Conservation (phyloP, 2,888 invertebrate genomes). For the Stictocephala bisonia region DNA sequence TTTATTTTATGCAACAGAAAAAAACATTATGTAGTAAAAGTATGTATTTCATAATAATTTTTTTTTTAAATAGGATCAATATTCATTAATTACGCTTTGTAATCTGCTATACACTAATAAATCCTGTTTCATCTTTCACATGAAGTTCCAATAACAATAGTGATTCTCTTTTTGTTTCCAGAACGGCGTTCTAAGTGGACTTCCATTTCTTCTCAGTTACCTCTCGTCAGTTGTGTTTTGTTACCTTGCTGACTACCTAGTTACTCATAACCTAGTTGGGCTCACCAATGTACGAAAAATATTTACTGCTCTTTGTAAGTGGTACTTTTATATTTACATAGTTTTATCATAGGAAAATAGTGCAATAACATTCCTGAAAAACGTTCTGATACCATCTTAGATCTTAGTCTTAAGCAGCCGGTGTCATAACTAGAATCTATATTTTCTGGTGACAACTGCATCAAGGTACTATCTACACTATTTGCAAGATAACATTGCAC, state of each 20-base stretch:
- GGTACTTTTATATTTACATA: slow-evolving; percentile 23
- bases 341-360: too few species aligned
- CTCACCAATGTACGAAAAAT: slow-evolving; percentile 75
- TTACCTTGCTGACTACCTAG: slow-evolving; percentile 74
- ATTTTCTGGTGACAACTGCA: too few species aligned
- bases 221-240: slow-evolving; percentile 77
- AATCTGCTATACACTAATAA: not conserved
- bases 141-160: not conserved
- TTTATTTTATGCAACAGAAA: not conserved
- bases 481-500: too few species aligned
- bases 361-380: not conserved
- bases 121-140: too few species aligned
- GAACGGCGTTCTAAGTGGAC: slow-evolving; percentile 76
- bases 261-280: slow-evolving; percentile 69
- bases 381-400: too few species aligned
- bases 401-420: too few species aligned
- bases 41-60: not conserved
- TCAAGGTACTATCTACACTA: too few species aligned
- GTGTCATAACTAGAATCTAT: too few species aligned
- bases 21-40: not conserved
- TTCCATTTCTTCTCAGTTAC: slow-evolving; percentile 77
- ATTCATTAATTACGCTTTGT: not conserved
- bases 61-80: not conserved
- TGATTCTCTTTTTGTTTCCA: slow-evolving; percentile 61
- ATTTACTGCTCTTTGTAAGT: slow-evolving; percentile 72